These are phyloP conservation scores for Trinectes maculatus DNA, from an alignment of 2,113 vertebrate genomes.

Conservation along the genomic window DNA sequence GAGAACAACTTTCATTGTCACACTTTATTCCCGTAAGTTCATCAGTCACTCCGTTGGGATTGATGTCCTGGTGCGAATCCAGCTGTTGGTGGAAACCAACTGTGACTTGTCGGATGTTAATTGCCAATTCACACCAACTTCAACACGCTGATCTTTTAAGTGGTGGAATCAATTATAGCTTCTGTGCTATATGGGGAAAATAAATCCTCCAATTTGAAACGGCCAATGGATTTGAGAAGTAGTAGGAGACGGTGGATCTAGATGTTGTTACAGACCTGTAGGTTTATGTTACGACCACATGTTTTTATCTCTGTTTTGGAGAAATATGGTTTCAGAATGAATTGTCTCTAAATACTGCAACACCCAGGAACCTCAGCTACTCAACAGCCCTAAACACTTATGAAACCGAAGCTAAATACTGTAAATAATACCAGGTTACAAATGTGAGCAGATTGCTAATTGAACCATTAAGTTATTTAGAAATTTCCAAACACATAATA, in stretches of 20 bases:
- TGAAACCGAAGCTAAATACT: too few relatives aligned
- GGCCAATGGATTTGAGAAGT: neutral
- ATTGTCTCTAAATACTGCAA: neutral
- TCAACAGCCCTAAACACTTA: too few relatives aligned
- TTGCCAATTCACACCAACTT: neutral
- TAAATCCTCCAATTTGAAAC: neutral
- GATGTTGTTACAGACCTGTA: neutral
- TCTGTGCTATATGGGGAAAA: neutral
- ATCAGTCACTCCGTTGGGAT: slow-evolving; percentile 13
- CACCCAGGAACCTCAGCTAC: neutral
- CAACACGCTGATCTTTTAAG: neutral
- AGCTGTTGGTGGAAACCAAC: slow-evolving; percentile 17
- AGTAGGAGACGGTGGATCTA: too few relatives aligned
- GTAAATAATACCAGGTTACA: neutral
- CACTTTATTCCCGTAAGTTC: slow-evolving; percentile 27
- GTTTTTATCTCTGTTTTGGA: too few relatives aligned
- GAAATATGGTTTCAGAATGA: too few relatives aligned
- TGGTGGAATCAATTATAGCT: neutral
- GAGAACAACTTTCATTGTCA: slow-evolving; percentile 45
- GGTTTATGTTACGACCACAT: neutral
- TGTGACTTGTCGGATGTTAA: slow-evolving; percentile 7
- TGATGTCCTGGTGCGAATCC: slow-evolving; percentile 19
- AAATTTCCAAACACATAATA: neutral
- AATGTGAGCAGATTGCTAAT: neutral
- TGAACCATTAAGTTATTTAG: neutral